These are phyloP conservation scores for Hydrotaea diabolus DNA, from an alignment of 2,888 invertebrate species.

Conservation along the genomic window DNA sequence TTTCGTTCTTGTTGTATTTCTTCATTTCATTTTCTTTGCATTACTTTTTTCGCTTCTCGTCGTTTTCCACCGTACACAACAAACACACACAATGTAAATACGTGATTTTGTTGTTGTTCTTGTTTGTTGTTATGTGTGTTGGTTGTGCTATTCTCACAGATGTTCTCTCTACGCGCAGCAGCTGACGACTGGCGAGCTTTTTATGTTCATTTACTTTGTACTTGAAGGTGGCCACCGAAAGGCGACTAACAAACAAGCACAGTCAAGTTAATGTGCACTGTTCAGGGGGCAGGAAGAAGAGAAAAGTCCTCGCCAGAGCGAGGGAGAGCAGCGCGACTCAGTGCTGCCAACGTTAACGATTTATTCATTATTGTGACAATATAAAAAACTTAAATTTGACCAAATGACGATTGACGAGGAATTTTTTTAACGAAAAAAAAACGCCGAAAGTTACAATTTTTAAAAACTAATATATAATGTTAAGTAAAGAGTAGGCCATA, in stretches of 20 bases:
- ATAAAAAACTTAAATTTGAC: too few relatives aligned
- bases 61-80: not conserved
- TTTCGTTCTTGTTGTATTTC: constrained; percentile 16
- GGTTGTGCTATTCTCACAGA: constrained; percentile 39
- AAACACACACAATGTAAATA: not conserved
- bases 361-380: too few relatives aligned
- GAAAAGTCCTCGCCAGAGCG: not conserved
- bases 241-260: too few relatives aligned
- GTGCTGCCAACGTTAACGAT: too few relatives aligned
- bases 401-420: too few relatives aligned
- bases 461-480: too few relatives aligned
- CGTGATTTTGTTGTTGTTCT: not conserved
- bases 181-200: constrained; percentile 80
- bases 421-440: too few relatives aligned
- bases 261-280: not conserved
- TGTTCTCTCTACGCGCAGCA: constrained; percentile 80
- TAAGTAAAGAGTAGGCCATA: too few relatives aligned
- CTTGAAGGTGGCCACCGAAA: constrained; percentile 32
- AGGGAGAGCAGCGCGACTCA: not conserved
- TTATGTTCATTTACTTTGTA: constrained; percentile 71
- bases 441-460: too few relatives aligned
- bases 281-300: not conserved
- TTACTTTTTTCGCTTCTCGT: not conserved
- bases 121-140: constrained; percentile 10
- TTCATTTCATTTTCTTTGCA: constrained; percentile 6